Conservation (phyloP, 2,113 vertebrate genomes). For the Ariopsis seemanni region DNA sequence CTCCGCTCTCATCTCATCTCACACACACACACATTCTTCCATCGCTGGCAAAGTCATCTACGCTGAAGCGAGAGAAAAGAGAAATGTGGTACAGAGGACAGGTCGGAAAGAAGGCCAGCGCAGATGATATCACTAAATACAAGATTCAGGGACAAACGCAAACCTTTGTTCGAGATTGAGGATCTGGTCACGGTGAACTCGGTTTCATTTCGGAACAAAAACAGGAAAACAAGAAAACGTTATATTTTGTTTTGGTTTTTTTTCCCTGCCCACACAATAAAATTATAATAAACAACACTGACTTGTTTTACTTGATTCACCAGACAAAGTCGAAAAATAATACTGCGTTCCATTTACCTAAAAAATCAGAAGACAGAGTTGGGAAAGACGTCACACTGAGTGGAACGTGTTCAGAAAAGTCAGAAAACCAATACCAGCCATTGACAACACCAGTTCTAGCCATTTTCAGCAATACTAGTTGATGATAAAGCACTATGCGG, state of each 20-base stretch:
- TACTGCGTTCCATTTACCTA: too few relatives aligned
- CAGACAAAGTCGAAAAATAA: neutral
- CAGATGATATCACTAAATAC: neutral
- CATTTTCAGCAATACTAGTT: too few relatives aligned
- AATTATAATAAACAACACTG: neutral
- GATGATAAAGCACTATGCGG: too few relatives aligned
- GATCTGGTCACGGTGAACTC: neutral
- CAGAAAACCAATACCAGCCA: too few relatives aligned
- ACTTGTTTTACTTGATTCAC: neutral
- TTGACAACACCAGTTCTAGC: too few relatives aligned
- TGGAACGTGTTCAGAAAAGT: too few relatives aligned
- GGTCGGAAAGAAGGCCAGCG: neutral
- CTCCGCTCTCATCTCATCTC: neutral
- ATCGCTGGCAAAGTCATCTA: conserved; percentile 24
- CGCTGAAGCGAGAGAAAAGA: neutral
- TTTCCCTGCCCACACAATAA: neutral
- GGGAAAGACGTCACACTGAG: too few relatives aligned
- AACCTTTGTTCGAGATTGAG: neutral
- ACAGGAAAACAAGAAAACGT: neutral
- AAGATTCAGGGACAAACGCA: neutral
- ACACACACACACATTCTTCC: conserved; percentile 3
- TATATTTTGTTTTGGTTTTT: neutral
- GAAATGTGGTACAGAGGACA: neutral
- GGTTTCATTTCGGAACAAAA: neutral
- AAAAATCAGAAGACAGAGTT: too few relatives aligned